phyloP scores from a whole-genome alignment of 2,797 vertebrate genomes.

The Chiloscyllium punctatum region DNA sequence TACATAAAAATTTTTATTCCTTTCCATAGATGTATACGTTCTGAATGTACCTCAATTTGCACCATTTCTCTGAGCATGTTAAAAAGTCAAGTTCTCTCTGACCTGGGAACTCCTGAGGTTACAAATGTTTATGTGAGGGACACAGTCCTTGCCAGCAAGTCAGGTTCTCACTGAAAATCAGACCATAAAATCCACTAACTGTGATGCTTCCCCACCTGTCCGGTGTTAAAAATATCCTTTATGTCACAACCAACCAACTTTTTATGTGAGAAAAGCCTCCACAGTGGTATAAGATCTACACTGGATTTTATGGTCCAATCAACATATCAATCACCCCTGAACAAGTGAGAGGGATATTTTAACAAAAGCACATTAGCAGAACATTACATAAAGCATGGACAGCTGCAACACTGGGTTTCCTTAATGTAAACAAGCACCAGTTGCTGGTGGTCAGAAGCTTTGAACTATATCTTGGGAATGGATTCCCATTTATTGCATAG shows the following conservation, averaged over 20 bases:
- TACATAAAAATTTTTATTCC: slow-evolving; percentile 8
- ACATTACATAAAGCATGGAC: neutral
- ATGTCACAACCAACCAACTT: neutral
- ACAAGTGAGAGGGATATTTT: neutral
- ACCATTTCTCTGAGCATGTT: neutral
- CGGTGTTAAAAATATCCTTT: neutral
- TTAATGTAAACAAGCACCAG: neutral
- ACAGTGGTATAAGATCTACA: neutral
- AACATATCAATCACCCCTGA: slow-evolving; percentile 1
- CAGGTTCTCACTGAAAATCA: slow-evolving; percentile 6
- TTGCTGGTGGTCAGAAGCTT: neutral
- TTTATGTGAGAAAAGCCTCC: neutral
- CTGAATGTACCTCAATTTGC: neutral
- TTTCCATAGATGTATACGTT: neutral
- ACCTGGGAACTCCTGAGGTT: slow-evolving; percentile 25
- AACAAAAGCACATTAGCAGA: neutral
- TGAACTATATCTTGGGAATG: neutral
- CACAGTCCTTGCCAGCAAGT: slow-evolving; percentile 33
- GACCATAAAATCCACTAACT: slow-evolving; percentile 24
- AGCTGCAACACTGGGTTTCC: neutral
- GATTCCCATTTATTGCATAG: slow-evolving; percentile 37
- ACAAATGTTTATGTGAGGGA: neutral
- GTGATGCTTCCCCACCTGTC: neutral
- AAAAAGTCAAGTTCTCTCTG: neutral
- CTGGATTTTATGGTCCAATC: neutral